These are phyloP conservation scores for Spea bombifrons DNA, from an alignment of 2,113 vertebrate species.

Conservation along the genomic window DNA sequence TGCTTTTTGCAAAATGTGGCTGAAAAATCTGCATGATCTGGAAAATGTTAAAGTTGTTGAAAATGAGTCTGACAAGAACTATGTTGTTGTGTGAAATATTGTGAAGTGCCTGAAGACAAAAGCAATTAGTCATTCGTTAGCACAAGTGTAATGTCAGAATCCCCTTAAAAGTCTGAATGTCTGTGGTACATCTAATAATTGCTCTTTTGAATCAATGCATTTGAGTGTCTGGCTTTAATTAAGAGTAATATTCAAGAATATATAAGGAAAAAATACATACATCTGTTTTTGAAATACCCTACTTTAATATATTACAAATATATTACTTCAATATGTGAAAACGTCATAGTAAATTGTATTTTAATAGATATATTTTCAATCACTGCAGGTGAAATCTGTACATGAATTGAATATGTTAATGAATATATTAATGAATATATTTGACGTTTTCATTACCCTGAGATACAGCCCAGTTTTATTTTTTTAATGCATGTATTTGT, in stretches of 20 bases:
- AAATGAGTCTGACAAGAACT: slow-evolving; percentile 5
- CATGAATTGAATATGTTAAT: too few species aligned
- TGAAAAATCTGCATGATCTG: not conserved
- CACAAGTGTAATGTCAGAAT: not conserved
- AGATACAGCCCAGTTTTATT: too few species aligned
- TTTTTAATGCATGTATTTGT: too few species aligned
- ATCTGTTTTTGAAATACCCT: not conserved
- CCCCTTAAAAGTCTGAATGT: not conserved
- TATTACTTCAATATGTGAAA: too few species aligned
- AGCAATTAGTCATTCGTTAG: slow-evolving; percentile 11
- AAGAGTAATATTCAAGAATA: not conserved
- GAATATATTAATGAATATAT: too few species aligned
- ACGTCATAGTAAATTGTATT: too few species aligned
- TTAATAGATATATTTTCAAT: too few species aligned
- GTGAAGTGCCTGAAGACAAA: slow-evolving; percentile 5
- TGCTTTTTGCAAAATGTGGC: too few species aligned
- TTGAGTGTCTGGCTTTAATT: not conserved
- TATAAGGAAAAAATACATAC: not conserved
- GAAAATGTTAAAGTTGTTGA: not conserved
- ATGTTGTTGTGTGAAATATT: slow-evolving; percentile 4
- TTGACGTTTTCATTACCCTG: too few species aligned
- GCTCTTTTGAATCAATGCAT: not conserved
- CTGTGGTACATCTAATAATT: not conserved
- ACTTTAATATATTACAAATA: too few species aligned
- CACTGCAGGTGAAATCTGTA: too few species aligned